Evolutionary conservation across 2,113 vertebrate genomes (phyloP), one percentile per base, ranked within the genome.

Genomic region (Rhinichthys klamathensis): DNA sequence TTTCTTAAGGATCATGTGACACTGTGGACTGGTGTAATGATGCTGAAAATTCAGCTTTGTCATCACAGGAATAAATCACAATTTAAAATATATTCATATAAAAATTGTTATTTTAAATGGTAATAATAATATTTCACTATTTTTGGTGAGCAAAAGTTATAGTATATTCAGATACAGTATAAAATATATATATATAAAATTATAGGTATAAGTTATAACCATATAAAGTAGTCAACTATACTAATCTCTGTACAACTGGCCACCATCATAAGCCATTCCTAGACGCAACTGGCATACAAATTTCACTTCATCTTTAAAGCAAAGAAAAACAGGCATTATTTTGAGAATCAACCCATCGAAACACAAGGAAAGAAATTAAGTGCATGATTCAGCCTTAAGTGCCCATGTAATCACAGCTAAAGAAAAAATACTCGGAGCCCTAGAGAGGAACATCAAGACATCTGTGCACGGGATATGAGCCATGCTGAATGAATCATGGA

Each of bases 401-500:
- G 32, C 12, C 54, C 9, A 1, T 58, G 30, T 44, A 60, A 41
- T 44, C 7, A 27, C 56, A 18, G 58, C 23, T 38, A 61, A 78
- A 41, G 41, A 41, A 58, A 58, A 78, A 58, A 35, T 58, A 58
- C 30, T 78, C 10, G 12, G 7, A 38, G 21, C 7, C 78, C 58
- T 18, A 21, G 15, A 63, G 7, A 63, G 4, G 21, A 60, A 79
- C 76, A 79, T 60, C 18, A 41, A 23, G 12, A 65, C 23, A 80
- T 63, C 11, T 46, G n/a, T 9, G 15, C 4, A 80, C 2, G 11
- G 38, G 78, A 80, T 65, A 44, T 61, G 35, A 80, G 58, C 58
- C n/a, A 80, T 9, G 4, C n/a, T 9, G 15, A 63, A 25, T 80
- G 78, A 65, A 80, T 80, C 78, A 80, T 65, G 78, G 78, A 80